Evolutionary conservation across 2,113 vertebrate species (phyloP), one percentile per base, ranked within the genome.

Genomic region (Gyps fulvus): DNA sequence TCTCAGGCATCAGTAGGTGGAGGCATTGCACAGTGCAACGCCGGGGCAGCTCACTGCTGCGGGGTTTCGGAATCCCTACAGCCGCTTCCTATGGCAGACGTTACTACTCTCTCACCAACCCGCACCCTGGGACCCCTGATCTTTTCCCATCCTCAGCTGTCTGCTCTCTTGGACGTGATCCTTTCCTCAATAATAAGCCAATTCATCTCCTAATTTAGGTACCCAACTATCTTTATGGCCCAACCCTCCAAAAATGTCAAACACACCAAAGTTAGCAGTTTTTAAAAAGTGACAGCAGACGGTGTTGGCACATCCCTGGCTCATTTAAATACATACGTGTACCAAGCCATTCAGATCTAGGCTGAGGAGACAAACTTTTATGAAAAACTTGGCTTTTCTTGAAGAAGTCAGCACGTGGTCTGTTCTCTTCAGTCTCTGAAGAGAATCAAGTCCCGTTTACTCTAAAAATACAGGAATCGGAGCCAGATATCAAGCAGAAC

Each of bases 401-500:
- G 58, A 65, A 65, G 29, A 87, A 95, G 72, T 81, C 73, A 42
- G 77, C 83, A 78, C 63, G 86, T 91, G 72, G 79, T 93, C 83
- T 93, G 74, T 89, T 95, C 42, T 74, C 22, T 90, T 90, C 62
- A 69, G 65, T 89, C 86, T 89, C 94, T 32, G 13, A 91, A 80
- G 81, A 94, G 72, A 95, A 93, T 67, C 67, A 78, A 91, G 83
- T 61, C 77, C 25, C 2, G 0, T 79, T 88, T 89, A 87, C 89
- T 92, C 83, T 61, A 78, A 90, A 96, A 95, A 92, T n/a, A 94
- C 58, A 59, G 40, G 49, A 93, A 92, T 72, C 6, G 1, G 83
- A 94, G 96, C 95, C 96, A 97, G 86, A 43, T 87, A 95, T 76
- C 83, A 94, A 95, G 65, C 77, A 72, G 91, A 96, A 92, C 65